Evolutionary conservation across 2,888 invertebrate genomes (phyloP), one percentile per base, ranked within the genome.

Genomic region (Dryomyza anilis): DNA sequence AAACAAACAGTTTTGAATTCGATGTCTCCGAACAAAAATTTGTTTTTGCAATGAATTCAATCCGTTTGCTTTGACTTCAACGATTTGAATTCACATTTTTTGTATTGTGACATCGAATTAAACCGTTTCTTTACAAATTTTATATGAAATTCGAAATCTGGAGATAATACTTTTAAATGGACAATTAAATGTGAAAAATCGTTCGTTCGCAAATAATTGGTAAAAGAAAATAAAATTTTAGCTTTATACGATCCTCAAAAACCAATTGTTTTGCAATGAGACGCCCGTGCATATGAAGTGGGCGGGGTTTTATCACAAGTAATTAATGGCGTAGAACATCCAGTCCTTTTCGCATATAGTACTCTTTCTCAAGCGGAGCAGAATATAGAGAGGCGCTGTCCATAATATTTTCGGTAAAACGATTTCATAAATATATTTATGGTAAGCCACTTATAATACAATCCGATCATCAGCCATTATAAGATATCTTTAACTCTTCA

Each of bases 391-490:
- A n/a, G n/a, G n/a, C n/a, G n/a, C n/a, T n/a, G n/a, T n/a, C n/a
- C n/a, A 50, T 64, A 27, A 57, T 64, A 27, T 64, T 48, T 58
- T 30, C 48, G 12, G 48, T 58, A 23, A 56, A 4, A 21, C 45
- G 21, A n/a, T n/a, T n/a, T n/a, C n/a, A n/a, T n/a, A n/a, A n/a
- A n/a, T n/a, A n/a, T n/a, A n/a, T n/a, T n/a, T n/a, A n/a, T n/a
- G n/a, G n/a, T n/a, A n/a, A n/a, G n/a, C n/a, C n/a, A n/a, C 72
- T 75, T 56, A 60, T 21, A 1, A 57, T 74, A 12, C 57, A 67
- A 53, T 69, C 70, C 1, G 73, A 74, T 53, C 66, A 65, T 55
- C 63, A 67, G 19, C 63, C n/a, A n/a, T n/a, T n/a, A n/a, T n/a
- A n/a, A n/a, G 25, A 23, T 25, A 56, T 56, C 25, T 56, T 56